phyloP scores from a whole-genome alignment of 2,888 invertebrate species.

The Sycophila texana region DNA sequence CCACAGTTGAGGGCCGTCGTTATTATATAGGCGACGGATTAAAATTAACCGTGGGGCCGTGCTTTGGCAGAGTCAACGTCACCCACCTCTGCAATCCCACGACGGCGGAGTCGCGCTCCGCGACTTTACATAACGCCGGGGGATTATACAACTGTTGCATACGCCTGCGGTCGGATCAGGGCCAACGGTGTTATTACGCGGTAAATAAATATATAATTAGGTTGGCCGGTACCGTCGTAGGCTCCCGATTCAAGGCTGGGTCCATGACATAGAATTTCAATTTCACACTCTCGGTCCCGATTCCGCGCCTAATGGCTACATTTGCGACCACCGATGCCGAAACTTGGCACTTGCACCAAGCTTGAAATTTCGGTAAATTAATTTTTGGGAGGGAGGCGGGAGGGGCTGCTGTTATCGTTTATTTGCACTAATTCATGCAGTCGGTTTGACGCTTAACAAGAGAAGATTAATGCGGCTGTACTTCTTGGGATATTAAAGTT shows the following conservation, averaged over 20 bases:
- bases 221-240: conserved; percentile 62
- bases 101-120: not conserved
- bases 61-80: conserved; percentile 33
- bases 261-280: conserved; percentile 70
- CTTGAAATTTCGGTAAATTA: not conserved
- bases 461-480: not conserved
- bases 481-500: no score
- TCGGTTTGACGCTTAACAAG: not conserved
- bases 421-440: not conserved
- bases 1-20: not conserved
- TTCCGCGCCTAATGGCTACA: not conserved
- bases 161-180: conserved; percentile 66
- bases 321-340: not conserved
- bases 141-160: conserved; percentile 69
- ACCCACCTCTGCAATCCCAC: conserved; percentile 32
- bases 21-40: not conserved
- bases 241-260: conserved; percentile 67
- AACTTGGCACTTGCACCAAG: not conserved
- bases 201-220: conserved; percentile 70
- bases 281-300: conserved; percentile 54
- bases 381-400: not conserved
- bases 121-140: conserved; percentile 61
- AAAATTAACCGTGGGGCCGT: conserved; percentile 7
- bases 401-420: not conserved
- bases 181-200: conserved; percentile 69